Conservation (phyloP, 2,888 invertebrate genomes). For the Idaea biselata region DNA sequence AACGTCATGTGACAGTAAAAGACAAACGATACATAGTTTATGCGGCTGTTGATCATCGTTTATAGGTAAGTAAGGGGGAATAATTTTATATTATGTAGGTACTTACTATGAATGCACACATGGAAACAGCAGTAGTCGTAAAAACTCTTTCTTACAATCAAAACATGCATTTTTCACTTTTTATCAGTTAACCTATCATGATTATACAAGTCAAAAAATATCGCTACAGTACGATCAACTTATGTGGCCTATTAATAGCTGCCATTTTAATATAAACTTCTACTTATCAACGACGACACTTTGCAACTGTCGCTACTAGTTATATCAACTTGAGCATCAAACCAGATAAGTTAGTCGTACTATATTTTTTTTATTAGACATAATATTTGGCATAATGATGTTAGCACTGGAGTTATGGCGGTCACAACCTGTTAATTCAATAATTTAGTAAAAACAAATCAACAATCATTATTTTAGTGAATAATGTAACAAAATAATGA, state of each 20-base stretch:
- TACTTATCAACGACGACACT: background rate
- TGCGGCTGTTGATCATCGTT: no score
- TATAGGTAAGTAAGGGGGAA: no score
- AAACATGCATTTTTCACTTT: background rate
- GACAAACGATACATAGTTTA: no score
- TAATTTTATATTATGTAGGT: no score
- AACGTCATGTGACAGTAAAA: no score
- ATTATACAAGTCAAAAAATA: slow-evolving; percentile 1
- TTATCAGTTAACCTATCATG: background rate
- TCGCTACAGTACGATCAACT: background rate
- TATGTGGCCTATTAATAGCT: background rate
- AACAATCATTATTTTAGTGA: background rate
- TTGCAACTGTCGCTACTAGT: background rate
- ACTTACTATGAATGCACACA: background rate
- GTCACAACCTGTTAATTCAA: background rate
- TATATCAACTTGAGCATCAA: background rate
- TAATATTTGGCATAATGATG: background rate
- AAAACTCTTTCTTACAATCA: background rate
- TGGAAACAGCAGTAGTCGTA: background rate
- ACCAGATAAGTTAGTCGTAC: background rate
- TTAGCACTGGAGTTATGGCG: background rate
- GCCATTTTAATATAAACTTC: background rate
- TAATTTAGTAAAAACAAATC: slow-evolving; percentile 1
- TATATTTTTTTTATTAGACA: background rate
- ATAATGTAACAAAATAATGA: background rate